These are phyloP conservation scores for Temnothorax rugatulus DNA, from an alignment of 2,888 invertebrate species.

Conservation along the genomic window DNA sequence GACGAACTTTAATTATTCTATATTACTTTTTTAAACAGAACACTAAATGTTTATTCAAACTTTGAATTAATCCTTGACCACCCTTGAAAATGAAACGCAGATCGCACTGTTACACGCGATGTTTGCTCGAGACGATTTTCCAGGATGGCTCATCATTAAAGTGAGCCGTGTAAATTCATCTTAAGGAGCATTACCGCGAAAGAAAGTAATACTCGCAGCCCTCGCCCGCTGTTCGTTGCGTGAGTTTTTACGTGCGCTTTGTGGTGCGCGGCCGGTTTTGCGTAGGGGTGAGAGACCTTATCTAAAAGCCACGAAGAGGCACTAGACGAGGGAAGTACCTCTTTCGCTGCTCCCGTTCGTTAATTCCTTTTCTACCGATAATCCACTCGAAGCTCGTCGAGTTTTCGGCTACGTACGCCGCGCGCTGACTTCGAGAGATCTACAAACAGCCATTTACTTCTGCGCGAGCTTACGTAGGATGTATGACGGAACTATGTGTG, in stretches of 20 bases:
- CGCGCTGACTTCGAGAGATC: conserved; percentile 69
- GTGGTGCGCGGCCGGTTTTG: conserved; percentile 61
- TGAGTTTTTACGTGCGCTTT: conserved; percentile 65
- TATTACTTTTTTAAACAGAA: not conserved
- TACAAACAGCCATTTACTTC: conserved; percentile 70
- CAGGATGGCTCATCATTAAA: not conserved
- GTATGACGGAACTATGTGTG: conserved; percentile 6
- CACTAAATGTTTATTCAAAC: not conserved
- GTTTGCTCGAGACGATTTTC: not conserved
- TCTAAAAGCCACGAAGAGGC: conserved; percentile 75
- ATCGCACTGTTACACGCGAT: not conserved
- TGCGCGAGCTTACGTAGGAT: conserved; percentile 45
- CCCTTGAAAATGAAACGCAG: not conserved
- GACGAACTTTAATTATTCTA: not conserved
- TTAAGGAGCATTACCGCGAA: conserved; percentile 37
- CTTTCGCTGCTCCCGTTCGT: conserved; percentile 75
- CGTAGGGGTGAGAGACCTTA: conserved; percentile 77
- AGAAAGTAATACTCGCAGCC: conserved; percentile 6
- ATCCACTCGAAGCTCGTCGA: conserved; percentile 71
- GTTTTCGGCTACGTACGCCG: conserved; percentile 65
- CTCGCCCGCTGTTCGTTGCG: conserved; percentile 22
- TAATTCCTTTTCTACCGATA: conserved; percentile 77
- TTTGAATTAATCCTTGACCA: not conserved
- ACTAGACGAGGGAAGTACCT: conserved; percentile 75
- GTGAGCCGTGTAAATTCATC: conserved; percentile 15